These are phyloP conservation scores for Hedychridium roseum DNA, from an alignment of 2,888 invertebrate genomes.

Conservation along the genomic window DNA sequence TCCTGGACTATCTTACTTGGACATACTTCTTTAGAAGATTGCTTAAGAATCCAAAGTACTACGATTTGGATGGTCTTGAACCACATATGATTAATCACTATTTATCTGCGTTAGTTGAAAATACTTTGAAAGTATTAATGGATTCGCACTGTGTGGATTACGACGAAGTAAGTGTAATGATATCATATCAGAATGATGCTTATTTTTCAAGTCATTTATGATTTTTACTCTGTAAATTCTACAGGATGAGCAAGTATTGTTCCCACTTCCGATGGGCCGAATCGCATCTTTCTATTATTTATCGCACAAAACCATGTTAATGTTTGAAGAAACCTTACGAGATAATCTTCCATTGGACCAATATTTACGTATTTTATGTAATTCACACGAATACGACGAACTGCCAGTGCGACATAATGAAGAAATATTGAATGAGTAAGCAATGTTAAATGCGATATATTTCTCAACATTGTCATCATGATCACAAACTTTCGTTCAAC, in stretches of 20 bases:
- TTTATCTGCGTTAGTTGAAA: slow-evolving; percentile 83
- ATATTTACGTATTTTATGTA: slow-evolving; percentile 80
- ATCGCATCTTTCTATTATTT: slow-evolving; percentile 98
- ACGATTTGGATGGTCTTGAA: slow-evolving; percentile 79
- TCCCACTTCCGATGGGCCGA: slow-evolving; percentile 76
- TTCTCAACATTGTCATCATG: slow-evolving; percentile 1
- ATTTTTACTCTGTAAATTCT: too few species aligned
- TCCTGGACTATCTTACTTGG: slow-evolving; percentile 97
- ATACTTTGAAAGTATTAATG: slow-evolving; percentile 75
- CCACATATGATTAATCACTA: slow-evolving; percentile 76
- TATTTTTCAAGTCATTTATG: slow-evolving; percentile 14
- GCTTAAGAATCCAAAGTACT: slow-evolving; percentile 91
- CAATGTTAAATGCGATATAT: slow-evolving; percentile 1
- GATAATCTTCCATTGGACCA: slow-evolving; percentile 74
- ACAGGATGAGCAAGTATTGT: slow-evolving; percentile 49
- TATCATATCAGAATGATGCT: slow-evolving; percentile 2
- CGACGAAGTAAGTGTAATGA: slow-evolving; percentile 70
- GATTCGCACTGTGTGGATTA: slow-evolving; percentile 82
- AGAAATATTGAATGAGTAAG: slow-evolving; percentile 88
- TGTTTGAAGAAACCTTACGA: slow-evolving; percentile 78
- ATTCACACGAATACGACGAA: slow-evolving; percentile 89
- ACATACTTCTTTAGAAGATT: slow-evolving; percentile 96
- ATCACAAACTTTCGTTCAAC: slow-evolving; percentile 1
- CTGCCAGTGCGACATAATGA: slow-evolving; percentile 98
- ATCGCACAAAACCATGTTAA: slow-evolving; percentile 88